Percentiles rank a stretch among this genome's conserved stretches.
These are phyloP conservation scores for Smutsia temminckii DNA, from an alignment of 2,797 vertebrate species.

Conservation along the genomic window DNA sequence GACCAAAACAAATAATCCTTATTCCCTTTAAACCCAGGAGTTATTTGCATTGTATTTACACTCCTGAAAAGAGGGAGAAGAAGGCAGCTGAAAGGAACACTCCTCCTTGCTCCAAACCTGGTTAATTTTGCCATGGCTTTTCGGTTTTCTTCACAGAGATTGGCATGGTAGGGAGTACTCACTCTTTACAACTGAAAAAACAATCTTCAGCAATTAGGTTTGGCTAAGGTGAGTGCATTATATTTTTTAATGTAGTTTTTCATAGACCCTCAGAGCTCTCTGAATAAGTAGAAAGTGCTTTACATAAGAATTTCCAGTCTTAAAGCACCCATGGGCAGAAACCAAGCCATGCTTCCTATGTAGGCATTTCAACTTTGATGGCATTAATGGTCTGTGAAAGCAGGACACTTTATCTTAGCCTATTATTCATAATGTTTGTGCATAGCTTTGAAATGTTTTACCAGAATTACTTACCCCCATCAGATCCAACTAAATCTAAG, in stretches of 20 bases:
- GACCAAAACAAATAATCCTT: neutral
- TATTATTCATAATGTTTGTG: neutral
- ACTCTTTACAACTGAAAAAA: neutral
- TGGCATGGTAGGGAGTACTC: neutral
- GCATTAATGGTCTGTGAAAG: neutral
- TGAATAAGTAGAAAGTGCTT: neutral
- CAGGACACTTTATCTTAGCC: neutral
- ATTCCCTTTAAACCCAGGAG: neutral
- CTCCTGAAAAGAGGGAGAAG: neutral
- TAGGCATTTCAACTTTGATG: neutral
- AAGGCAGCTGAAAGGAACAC: neutral
- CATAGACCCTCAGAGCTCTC: neutral
- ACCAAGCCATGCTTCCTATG: neutral
- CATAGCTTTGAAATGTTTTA: constrained; percentile 31
- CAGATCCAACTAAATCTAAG: neutral
- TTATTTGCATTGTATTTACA: neutral
- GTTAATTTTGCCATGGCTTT: neutral
- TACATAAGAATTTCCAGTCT: constrained; percentile 6
- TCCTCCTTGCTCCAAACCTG: neutral
- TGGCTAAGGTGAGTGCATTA: neutral
- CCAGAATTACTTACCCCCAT: neutral
- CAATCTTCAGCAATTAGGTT: neutral
- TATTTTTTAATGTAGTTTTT: neutral
- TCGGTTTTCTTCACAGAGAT: neutral
- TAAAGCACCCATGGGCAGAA: constrained; percentile 15